A percentile compares a stretch with the other conserved stretches of the same genome.
These are phyloP conservation scores for Chaetodon auriga DNA, from an alignment of 2,113 vertebrate genomes.

Conservation along the genomic window DNA sequence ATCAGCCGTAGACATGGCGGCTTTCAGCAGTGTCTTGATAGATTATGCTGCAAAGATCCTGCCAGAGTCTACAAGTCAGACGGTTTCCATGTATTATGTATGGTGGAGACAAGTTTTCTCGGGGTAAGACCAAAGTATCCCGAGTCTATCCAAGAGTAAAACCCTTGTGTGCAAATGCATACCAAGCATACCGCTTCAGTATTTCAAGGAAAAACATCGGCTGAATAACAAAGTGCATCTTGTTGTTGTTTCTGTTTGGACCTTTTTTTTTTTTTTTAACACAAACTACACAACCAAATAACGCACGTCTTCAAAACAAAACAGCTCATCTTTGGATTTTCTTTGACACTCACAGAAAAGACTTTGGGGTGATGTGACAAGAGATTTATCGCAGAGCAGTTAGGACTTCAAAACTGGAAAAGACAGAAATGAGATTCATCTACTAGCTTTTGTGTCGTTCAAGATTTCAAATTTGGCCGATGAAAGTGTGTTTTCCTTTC, in stretches of 20 bases:
- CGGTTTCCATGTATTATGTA: not conserved
- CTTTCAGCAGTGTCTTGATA: not conserved
- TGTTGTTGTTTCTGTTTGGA: too few relatives aligned
- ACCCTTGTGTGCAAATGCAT: not conserved
- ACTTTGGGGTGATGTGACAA: not conserved
- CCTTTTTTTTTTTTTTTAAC: too few relatives aligned
- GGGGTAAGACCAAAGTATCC: not conserved
- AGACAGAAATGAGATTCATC: not conserved
- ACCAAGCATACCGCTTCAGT: not conserved
- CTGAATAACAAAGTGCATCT: not conserved
- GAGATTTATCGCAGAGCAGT: not conserved
- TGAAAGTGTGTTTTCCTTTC: conserved; percentile 1
- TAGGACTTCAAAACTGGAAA: not conserved
- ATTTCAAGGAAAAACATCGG: too few relatives aligned
- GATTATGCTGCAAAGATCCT: not conserved
- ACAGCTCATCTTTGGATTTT: not conserved
- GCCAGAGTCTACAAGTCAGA: not conserved
- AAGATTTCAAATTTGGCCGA: not conserved
- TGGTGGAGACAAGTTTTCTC: too few relatives aligned
- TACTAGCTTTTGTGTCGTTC: not conserved
- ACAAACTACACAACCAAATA: not conserved
- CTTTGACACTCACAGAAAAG: not conserved
- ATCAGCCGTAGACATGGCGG: not conserved
- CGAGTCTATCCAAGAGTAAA: not conserved
- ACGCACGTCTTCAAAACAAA: not conserved